Evolutionary conservation across 2,797 vertebrate genomes (phyloP).

Genomic region (Pseudochromis fuscus): DNA sequence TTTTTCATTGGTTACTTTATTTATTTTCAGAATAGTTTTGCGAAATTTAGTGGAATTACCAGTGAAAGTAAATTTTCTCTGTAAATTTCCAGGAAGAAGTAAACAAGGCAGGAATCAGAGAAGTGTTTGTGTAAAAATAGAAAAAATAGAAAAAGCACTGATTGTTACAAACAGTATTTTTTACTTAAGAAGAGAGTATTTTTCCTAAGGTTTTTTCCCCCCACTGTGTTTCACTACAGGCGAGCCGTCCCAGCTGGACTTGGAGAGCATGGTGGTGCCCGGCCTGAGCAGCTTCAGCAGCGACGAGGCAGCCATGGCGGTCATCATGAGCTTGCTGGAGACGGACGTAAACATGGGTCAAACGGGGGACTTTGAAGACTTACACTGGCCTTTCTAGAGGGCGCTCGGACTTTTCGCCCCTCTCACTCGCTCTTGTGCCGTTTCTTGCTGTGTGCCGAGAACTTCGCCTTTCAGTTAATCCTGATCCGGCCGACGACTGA

Average conservation of each 20-base stretch:
- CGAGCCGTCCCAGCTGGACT: conserved; percentile 89
- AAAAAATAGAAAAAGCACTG: too few species aligned
- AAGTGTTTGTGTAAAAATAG: too few species aligned
- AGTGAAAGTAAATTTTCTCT: too few species aligned
- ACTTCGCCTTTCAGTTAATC: neutral
- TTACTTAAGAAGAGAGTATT: neutral
- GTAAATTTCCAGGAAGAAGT: too few species aligned
- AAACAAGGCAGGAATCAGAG: too few species aligned
- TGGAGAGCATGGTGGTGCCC: conserved; percentile 92
- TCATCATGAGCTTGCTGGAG: conserved; percentile 97
- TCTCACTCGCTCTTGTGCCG: conserved; percentile 21
- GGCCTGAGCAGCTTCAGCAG: conserved; percentile 94
- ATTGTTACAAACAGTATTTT: too few species aligned
- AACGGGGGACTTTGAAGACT: conserved; percentile 92
- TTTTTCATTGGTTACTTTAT: too few species aligned
- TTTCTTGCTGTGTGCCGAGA: conserved; percentile 34
- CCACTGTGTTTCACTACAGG: conserved; percentile 75
- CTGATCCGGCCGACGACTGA: conserved; percentile 16
- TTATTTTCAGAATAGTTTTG: too few species aligned
- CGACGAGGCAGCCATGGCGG: conserved; percentile 95
- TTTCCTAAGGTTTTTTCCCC: neutral
- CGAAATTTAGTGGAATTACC: too few species aligned
- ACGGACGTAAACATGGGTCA: conserved; percentile 93
- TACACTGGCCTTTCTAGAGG: conserved; percentile 91
- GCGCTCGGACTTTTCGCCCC: neutral